phyloP scores from a whole-genome alignment of 2,797 vertebrate genomes.

The Buphagus erythrorhynchus region DNA sequence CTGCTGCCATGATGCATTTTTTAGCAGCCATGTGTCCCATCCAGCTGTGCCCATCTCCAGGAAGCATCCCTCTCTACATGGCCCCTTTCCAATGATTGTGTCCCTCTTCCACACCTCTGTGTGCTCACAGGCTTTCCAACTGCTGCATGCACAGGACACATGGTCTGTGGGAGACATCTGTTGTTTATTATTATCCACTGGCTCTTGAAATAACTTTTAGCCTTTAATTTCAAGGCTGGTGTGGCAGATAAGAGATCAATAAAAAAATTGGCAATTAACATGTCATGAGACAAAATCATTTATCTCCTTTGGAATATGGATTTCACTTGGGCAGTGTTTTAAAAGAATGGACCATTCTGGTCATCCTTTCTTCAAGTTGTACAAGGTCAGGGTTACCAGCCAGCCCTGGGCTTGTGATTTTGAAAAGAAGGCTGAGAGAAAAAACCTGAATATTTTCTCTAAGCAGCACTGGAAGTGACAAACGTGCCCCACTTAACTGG shows the following conservation, averaged over 20 bases:
- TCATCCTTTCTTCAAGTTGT: neutral
- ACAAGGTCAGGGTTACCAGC: neutral
- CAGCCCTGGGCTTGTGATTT: neutral
- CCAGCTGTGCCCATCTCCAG: neutral
- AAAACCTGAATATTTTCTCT: neutral
- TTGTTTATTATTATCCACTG: neutral
- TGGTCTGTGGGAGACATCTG: neutral
- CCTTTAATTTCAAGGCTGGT: neutral
- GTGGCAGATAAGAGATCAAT: neutral
- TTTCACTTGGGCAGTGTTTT: neutral
- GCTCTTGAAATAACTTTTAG: neutral
- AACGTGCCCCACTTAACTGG: slow-evolving; percentile 46
- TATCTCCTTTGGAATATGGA: neutral
- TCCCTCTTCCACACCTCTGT: neutral
- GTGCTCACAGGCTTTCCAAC: neutral
- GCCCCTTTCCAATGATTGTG: neutral
- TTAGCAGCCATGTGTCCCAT: neutral
- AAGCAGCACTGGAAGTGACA: slow-evolving; percentile 16
- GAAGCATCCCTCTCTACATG: too few relatives aligned
- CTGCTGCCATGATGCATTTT: neutral
- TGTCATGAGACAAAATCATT: neutral
- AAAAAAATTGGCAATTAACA: neutral
- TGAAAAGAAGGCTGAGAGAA: neutral
- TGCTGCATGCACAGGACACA: neutral
- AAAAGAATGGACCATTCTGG: neutral